Conservation (phyloP, 1,140 invertebrate genomes). For the Sweltsa coloradensis region DNA sequence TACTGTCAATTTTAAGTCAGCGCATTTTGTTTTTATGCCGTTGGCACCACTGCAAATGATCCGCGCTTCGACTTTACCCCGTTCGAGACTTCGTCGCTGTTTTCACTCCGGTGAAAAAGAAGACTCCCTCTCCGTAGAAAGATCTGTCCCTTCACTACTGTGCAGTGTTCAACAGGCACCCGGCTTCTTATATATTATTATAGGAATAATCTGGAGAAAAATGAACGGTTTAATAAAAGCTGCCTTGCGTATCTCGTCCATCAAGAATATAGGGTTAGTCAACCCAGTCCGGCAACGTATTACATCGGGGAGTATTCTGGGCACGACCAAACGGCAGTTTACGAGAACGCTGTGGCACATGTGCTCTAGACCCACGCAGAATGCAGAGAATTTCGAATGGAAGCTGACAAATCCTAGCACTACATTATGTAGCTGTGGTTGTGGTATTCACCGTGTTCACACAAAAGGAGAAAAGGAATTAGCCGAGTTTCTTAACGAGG, state of each 20-base stretch:
- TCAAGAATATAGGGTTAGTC: constrained; percentile 6
- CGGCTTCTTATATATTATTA: no score
- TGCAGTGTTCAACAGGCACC: no score
- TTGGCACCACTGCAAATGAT: no score
- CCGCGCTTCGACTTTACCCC: no score
- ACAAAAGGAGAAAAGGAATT: constrained; percentile 67
- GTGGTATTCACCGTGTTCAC: constrained; percentile 25
- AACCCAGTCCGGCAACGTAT: constrained; percentile 29
- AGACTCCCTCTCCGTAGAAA: no score
- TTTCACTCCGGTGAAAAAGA: no score
- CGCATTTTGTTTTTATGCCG: no score
- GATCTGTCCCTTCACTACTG: no score
- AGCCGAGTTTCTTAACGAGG: constrained; percentile 74
- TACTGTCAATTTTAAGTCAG: no score
- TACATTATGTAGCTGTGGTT: constrained; percentile 46
- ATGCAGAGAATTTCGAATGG: constrained; percentile 19
- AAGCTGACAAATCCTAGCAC: constrained; percentile 28
- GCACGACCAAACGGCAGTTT: constrained; percentile 42
- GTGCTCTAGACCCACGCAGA: constrained; percentile 32
- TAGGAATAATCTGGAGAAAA: no score
- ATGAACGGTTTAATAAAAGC: constrained; percentile 57
- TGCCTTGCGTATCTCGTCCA: constrained; percentile 34
- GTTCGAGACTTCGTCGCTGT: no score
- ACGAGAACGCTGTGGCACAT: constrained; percentile 55
- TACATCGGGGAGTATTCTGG: constrained; percentile 32